Evolutionary conservation across 2,113 vertebrate species (phyloP).

Genomic region (Loxodonta africana): DNA sequence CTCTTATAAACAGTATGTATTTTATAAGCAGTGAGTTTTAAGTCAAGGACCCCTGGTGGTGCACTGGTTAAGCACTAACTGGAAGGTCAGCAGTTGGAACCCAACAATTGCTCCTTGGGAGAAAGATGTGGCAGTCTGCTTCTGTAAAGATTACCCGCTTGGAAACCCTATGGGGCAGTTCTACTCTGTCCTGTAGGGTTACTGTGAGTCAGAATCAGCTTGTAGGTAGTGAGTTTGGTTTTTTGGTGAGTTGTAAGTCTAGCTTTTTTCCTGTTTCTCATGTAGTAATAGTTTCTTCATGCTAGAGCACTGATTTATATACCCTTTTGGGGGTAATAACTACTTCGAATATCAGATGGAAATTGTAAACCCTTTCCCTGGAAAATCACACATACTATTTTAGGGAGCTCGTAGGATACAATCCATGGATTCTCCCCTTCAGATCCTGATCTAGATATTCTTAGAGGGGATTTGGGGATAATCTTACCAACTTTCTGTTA

Average conservation of each 20-base stretch:
- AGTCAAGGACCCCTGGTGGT: too few species aligned
- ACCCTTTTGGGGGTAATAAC: background rate
- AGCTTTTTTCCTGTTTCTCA: background rate
- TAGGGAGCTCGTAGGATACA: background rate
- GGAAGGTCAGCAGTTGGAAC: too few species aligned
- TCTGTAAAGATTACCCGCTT: too few species aligned
- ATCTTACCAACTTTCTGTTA: background rate
- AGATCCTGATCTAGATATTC: background rate
- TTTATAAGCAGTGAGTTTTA: conserved; percentile 10
- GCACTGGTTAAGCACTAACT: too few species aligned
- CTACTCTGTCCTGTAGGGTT: too few species aligned
- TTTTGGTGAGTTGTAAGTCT: background rate
- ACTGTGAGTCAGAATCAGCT: too few species aligned
- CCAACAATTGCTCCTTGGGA: too few species aligned
- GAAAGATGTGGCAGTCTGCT: too few species aligned
- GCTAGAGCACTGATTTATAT: background rate
- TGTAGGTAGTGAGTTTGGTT: too few species aligned
- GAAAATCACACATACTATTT: background rate
- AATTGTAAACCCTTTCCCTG: background rate
- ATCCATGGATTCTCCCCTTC: background rate
- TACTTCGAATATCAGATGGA: background rate
- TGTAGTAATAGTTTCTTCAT: background rate
- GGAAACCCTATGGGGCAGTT: too few species aligned
- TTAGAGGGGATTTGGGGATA: background rate
- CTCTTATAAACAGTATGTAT: background rate